phyloP scores from a whole-genome alignment of 2,113 vertebrate genomes.

The Nanorana parkeri region DNA sequence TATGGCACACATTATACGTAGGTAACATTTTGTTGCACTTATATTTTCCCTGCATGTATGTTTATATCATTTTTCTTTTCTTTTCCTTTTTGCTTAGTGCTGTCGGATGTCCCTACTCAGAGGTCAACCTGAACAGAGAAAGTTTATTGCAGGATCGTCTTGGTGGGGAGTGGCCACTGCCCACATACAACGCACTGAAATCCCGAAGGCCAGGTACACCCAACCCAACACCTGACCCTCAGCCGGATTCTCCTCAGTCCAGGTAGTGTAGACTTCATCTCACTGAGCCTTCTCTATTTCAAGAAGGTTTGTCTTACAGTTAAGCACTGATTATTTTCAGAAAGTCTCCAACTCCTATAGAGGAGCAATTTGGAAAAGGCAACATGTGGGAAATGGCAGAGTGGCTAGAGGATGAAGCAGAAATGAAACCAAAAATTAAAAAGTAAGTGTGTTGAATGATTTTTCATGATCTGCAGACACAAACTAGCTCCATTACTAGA shows the following conservation, averaged over 20 bases:
- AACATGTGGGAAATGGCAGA: conserved; percentile 47
- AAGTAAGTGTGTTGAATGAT: background rate
- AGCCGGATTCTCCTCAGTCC: conserved; percentile 70
- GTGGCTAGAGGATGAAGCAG: conserved; percentile 19
- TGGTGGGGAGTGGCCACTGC: conserved; percentile 75
- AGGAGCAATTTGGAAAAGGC: conserved; percentile 24
- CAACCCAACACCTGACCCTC: conserved; percentile 56
- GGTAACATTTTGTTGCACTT: conserved; percentile 49
- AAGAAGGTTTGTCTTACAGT: background rate
- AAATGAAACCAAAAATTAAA: conserved; percentile 33
- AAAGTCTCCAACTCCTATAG: conserved; percentile 36
- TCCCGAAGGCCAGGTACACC: conserved; percentile 67
- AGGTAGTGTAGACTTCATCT: conserved; percentile 63
- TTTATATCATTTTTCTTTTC: background rate
- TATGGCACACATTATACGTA: conserved; percentile 90
- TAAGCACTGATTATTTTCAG: background rate
- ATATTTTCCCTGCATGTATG: background rate
- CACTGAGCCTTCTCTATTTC: background rate
- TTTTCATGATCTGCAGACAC: background rate
- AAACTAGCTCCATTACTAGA: too few relatives aligned
- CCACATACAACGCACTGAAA: conserved; percentile 67
- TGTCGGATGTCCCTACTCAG: conserved; percentile 87
- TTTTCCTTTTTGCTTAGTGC: conserved; percentile 66
- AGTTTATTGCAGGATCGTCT: conserved; percentile 82
- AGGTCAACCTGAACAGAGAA: conserved; percentile 84